Conservation (phyloP, 2,888 invertebrate species). For the Thyatira batis region DNA sequence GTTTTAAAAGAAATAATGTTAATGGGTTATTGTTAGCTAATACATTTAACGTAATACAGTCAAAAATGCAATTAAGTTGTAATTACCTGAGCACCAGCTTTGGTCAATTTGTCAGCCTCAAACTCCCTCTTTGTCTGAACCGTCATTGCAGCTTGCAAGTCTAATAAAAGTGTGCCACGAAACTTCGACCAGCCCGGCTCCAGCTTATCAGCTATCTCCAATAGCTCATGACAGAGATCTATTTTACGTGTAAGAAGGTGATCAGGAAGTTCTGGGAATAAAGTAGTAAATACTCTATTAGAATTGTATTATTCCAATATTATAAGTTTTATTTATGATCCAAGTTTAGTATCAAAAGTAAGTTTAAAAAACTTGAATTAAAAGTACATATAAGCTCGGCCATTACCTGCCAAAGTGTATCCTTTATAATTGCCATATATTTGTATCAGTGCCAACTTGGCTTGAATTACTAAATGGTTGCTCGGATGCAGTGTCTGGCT, state of each 20-base stretch:
- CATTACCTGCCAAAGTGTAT: constrained; percentile 78
- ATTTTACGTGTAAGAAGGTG: constrained; percentile 83
- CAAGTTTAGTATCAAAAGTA: no score
- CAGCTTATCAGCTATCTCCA: constrained; percentile 84
- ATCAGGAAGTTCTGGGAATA: constrained; percentile 78
- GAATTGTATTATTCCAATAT: no score
- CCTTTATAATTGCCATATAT: constrained; percentile 85
- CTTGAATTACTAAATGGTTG: constrained; percentile 86
- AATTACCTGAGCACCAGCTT: constrained; percentile 78
- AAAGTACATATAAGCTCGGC: background rate
- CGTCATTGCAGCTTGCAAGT: constrained; percentile 84
- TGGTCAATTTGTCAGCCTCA: constrained; percentile 76
- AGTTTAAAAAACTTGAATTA: no score
- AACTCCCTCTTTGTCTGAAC: constrained; percentile 81
- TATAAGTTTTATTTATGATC: no score
- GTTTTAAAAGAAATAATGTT: no score
- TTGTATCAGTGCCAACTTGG: constrained; percentile 86
- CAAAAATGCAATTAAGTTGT: background rate
- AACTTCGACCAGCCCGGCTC: constrained; percentile 86
- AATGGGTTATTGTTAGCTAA: no score
- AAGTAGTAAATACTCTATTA: no score
- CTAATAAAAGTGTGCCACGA: constrained; percentile 84
- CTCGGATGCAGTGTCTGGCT: constrained; percentile 84
- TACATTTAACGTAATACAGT: no score
- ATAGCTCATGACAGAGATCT: constrained; percentile 84